Evolutionary conservation across 1,140 invertebrate species (phyloP), one percentile per base, ranked within the genome.

Genomic region (Drosophila repletoides): DNA sequence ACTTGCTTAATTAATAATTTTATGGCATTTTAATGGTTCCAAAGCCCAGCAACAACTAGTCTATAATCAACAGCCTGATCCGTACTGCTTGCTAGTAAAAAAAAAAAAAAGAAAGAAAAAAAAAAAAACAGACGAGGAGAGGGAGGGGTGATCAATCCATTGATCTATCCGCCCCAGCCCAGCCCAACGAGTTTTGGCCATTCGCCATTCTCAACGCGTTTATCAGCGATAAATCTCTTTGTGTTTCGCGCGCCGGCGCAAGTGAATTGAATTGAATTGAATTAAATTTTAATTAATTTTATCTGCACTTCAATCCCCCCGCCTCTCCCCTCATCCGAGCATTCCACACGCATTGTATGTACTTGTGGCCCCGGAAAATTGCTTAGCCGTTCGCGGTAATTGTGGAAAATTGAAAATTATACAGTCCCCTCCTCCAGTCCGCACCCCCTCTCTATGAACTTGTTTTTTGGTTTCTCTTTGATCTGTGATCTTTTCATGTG

Each of bases 281-380:
- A 88, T 88, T 88, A 88, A 88, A 88, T 88, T 88, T 88, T 88
- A 88, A 88, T 88, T 88, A 88, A 88, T 88, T 88, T 88, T 88
- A 88, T 88, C 83, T 88, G 67, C 80, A 86, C 80, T 86, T 66
- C 40, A 29, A 31, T 51, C 29, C 17, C 21, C 17, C 45, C 14
- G 17, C 19, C 1, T 12, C 38, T 21, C 21, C 24, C 41, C 9
- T 31, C 31, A 7, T 28, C 12, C 28, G 43, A 14, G 3, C 5
- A n/a, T 3, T 10, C 7, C 2, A 29, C 38, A 21, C n/a, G 38
- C 60, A 60, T 64, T 56, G 45, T 53, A 38, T 28, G 28, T 56
- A 49, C 48, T 68, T 58, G 40, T 58, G 26, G 33, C 22, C 40
- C 52, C 53, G 52, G 60, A 46, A 79, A 74, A 68, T 80, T 70